phyloP scores from a whole-genome alignment of 2,888 invertebrate genomes.

The Euplagia quadripunctaria region DNA sequence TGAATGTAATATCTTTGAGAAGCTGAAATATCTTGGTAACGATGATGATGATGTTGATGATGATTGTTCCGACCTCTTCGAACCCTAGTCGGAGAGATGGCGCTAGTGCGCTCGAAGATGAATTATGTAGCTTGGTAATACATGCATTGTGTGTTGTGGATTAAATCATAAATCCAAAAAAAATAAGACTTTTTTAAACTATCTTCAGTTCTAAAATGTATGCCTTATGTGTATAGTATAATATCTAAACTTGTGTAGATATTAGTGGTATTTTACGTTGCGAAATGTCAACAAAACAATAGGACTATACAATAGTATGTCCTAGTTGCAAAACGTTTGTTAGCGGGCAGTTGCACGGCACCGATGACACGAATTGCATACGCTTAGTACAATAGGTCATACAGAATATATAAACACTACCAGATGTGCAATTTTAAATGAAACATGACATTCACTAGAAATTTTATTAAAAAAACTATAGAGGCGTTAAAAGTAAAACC shows the following conservation, averaged over 20 bases:
- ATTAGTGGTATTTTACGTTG: not conserved
- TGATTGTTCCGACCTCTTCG: no score
- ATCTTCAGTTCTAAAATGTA: no score
- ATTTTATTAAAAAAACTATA: not conserved
- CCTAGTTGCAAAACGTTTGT: slow-evolving; percentile 1
- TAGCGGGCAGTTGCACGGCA: not conserved
- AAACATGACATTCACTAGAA: not conserved
- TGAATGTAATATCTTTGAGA: no score
- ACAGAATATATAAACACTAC: not conserved
- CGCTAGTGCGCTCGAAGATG: no score
- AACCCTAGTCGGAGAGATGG: no score
- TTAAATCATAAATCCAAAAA: no score
- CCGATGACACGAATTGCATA: slow-evolving; percentile 8
- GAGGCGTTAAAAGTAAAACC: not conserved
- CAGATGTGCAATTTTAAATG: not conserved
- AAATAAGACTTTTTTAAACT: no score
- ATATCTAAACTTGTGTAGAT: not conserved
- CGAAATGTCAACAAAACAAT: slow-evolving; percentile 1
- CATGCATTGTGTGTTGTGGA: no score
- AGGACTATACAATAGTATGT: not conserved
- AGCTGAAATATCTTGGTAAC: no score
- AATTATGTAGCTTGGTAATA: no score
- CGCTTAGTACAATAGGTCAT: not conserved
- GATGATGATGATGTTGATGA: no score
- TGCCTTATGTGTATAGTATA: no score